A percentile compares a stretch with the other conserved stretches of the same genome.
These are phyloP conservation scores for Diglossa cyanea DNA, from an alignment of 2,797 vertebrate species.

Conservation along the genomic window DNA sequence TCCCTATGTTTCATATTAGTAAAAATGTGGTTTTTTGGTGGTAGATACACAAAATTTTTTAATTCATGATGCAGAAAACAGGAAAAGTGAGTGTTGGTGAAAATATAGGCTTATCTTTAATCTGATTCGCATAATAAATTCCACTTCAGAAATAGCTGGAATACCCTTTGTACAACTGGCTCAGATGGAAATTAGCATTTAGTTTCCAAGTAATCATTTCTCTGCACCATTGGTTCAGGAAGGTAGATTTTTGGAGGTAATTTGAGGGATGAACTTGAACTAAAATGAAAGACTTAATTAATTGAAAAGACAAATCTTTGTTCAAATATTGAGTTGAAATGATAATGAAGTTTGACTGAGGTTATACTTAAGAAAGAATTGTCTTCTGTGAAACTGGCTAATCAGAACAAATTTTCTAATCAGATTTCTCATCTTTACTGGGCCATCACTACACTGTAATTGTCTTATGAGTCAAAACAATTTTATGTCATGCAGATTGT, in stretches of 20 bases:
- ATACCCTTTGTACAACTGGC: background rate
- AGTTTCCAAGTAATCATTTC: background rate
- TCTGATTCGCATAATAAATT: background rate
- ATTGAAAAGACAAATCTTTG: background rate
- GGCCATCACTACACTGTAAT: background rate
- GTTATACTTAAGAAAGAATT: background rate
- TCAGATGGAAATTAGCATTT: background rate
- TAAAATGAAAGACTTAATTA: background rate
- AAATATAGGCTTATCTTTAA: background rate
- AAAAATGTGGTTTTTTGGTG: background rate
- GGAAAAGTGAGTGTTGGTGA: background rate
- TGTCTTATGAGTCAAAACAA: background rate
- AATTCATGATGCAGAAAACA: background rate
- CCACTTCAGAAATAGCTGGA: background rate
- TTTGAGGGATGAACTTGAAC: background rate
- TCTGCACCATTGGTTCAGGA: background rate
- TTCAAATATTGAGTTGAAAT: background rate
- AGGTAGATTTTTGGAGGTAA: background rate
- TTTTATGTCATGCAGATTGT: background rate
- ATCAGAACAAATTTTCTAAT: background rate
- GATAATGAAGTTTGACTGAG: background rate
- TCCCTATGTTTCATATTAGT: fast-evolving
- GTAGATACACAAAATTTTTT: background rate
- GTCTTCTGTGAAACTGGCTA: background rate
- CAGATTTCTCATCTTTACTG: background rate